Percentiles rank a stretch among this genome's conserved stretches.
These are phyloP conservation scores for Fopius arisanus DNA, from an alignment of 1,140 invertebrate genomes.

Conservation along the genomic window DNA sequence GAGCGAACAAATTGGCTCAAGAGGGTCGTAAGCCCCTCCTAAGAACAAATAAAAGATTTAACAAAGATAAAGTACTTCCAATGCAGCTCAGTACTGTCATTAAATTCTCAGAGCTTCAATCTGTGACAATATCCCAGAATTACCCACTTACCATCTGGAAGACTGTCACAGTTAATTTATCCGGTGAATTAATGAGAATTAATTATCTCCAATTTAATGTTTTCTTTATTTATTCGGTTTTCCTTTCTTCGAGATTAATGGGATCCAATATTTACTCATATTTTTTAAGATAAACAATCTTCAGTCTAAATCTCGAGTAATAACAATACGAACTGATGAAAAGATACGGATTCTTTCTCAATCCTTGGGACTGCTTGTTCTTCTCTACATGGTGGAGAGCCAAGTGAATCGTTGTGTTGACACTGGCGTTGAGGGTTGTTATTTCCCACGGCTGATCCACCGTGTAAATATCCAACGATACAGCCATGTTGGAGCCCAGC, in stretches of 20 bases:
- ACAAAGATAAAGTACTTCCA: neutral
- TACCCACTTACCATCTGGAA: too few species aligned
- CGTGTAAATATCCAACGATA: conserved; percentile 3
- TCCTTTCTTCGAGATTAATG: too few species aligned
- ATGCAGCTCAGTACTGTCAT: too few species aligned
- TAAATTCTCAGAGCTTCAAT: too few species aligned
- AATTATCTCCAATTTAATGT: too few species aligned
- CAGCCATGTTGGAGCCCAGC: neutral
- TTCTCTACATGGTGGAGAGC: neutral
- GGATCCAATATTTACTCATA: neutral
- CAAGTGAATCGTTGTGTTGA: neutral
- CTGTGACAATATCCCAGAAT: too few species aligned
- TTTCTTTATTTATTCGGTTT: too few species aligned
- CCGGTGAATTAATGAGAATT: too few species aligned
- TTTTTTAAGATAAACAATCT: neutral
- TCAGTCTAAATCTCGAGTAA: neutral
- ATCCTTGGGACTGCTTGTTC: neutral
- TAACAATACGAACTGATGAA: neutral
- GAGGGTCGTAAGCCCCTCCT: neutral
- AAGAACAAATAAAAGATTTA: neutral
- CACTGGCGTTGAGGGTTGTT: neutral
- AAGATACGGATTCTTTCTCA: neutral
- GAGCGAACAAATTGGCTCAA: neutral
- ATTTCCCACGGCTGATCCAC: neutral
- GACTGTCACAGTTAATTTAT: too few species aligned